Conservation (phyloP, 2,797 vertebrate genomes). For the Brachymystax lenok region DNA sequence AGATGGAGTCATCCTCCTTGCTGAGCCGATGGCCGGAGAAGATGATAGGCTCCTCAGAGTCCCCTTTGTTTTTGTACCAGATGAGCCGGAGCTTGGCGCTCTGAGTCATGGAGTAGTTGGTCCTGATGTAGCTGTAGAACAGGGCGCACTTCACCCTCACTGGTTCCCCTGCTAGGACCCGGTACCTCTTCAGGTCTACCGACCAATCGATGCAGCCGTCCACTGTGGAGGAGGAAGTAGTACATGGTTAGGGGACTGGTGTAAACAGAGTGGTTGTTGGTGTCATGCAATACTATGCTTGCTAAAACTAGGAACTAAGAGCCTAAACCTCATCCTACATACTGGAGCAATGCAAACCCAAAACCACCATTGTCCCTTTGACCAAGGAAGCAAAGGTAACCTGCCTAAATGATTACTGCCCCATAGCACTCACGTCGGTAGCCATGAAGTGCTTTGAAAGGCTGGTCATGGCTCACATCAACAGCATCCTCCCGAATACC, state of each 20-base stretch:
- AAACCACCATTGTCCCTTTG: too few relatives aligned
- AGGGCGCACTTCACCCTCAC: constrained; percentile 96
- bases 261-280: background rate
- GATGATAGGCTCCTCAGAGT: constrained; percentile 97
- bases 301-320: background rate
- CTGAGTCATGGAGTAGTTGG: constrained; percentile 95
- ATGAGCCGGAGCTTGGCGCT: constrained; percentile 95
- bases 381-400: background rate
- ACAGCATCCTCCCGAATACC: too few relatives aligned
- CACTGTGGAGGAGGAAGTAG: constrained; percentile 76
- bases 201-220: constrained; percentile 98
- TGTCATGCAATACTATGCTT: background rate
- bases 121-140: constrained; percentile 98
- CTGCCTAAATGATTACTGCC: too few relatives aligned
- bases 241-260: background rate
- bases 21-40: constrained; percentile 95
- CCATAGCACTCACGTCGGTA: too few relatives aligned
- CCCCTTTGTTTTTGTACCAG: constrained; percentile 99
- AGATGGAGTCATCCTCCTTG: constrained; percentile 96
- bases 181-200: constrained; percentile 95
- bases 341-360: too few relatives aligned
- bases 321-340: too few relatives aligned
- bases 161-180: constrained; percentile 91
- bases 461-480: too few relatives aligned
- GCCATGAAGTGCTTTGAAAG: too few relatives aligned